Percentiles rank a stretch among this genome's conserved stretches.
phyloP scores from a whole-genome alignment of 2,888 invertebrate species.

The Caenorhabditis imperialis region DNA sequence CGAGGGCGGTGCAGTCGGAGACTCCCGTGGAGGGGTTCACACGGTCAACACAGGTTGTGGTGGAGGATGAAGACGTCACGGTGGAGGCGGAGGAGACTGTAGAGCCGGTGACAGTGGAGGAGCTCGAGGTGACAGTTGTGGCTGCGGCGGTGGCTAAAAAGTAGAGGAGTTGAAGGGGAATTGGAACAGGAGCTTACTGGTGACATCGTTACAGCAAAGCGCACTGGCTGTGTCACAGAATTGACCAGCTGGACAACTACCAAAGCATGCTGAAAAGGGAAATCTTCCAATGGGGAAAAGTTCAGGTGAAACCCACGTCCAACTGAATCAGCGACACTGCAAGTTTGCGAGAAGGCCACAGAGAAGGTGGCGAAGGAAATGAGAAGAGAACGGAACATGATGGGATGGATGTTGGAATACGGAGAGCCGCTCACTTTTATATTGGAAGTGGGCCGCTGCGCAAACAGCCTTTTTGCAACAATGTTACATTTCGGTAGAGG shows the following conservation, averaged over 20 bases:
- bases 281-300: neutral
- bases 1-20: slow-evolving; percentile 28
- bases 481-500: neutral
- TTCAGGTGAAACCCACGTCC: slow-evolving; percentile 20
- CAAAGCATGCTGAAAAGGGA: slow-evolving; percentile 29
- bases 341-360: slow-evolving; percentile 18
- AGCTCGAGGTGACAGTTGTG: slow-evolving; percentile 8
- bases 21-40: slow-evolving; percentile 42
- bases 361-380: slow-evolving; percentile 27
- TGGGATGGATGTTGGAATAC: neutral
- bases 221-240: slow-evolving; percentile 25
- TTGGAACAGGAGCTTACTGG: slow-evolving; percentile 13
- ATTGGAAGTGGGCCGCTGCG: slow-evolving; percentile 3
- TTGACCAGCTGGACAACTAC: slow-evolving; percentile 8
- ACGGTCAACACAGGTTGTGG: slow-evolving; percentile 37
- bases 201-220: slow-evolving; percentile 29
- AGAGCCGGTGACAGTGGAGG: slow-evolving; percentile 5
- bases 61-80: slow-evolving; percentile 18
- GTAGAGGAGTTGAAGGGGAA: neutral
- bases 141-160: slow-evolving; percentile 8
- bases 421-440: neutral
- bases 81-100: slow-evolving; percentile 3
- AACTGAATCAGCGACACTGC: slow-evolving; percentile 19
- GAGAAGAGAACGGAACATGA: slow-evolving; percentile 34
- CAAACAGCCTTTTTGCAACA: slow-evolving; percentile 33